Percentiles rank a stretch among this genome's conserved stretches.
These are phyloP conservation scores for Agriopis aurantiaria DNA, from an alignment of 2,888 invertebrate genomes.

Conservation along the genomic window DNA sequence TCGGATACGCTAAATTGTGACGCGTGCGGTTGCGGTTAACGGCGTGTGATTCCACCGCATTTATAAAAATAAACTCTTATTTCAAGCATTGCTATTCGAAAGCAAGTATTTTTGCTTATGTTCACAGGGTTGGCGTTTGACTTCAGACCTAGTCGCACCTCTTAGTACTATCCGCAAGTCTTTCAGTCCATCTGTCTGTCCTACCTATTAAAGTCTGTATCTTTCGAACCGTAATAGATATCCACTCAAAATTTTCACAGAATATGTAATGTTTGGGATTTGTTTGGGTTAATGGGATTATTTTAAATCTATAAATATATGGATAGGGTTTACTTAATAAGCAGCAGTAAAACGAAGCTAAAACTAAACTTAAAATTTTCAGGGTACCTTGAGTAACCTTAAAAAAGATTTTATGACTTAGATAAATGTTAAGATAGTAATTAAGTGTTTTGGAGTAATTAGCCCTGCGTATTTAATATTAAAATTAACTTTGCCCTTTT, in stretches of 20 bases:
- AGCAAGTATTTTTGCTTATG: not conserved
- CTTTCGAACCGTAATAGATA: too few relatives aligned
- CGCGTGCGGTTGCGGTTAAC: slow-evolving; percentile 40
- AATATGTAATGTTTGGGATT: too few relatives aligned
- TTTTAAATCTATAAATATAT: not conserved
- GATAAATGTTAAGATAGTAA: not conserved
- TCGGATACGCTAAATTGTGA: slow-evolving; percentile 42
- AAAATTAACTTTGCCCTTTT: not conserved
- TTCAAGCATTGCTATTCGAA: slow-evolving; percentile 11
- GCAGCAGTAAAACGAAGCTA: not conserved
- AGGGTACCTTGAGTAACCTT: not conserved
- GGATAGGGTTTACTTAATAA: not conserved
- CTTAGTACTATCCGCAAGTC: too few relatives aligned
- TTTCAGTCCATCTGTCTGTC: too few relatives aligned
- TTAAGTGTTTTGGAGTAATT: slow-evolving; percentile 3
- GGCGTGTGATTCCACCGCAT: slow-evolving; percentile 36
- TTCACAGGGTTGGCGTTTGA: not conserved
- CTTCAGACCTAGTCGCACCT: too few relatives aligned
- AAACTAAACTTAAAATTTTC: not conserved
- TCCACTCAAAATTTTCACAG: too few relatives aligned
- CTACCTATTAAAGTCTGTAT: too few relatives aligned
- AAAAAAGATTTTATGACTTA: slow-evolving; percentile 3
- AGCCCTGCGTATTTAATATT: not conserved
- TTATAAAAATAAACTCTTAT: slow-evolving; percentile 32
- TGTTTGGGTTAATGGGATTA: too few relatives aligned